These are phyloP conservation scores for Chlorodrepanis virens DNA, from an alignment of 2,113 vertebrate genomes.

Conservation along the genomic window DNA sequence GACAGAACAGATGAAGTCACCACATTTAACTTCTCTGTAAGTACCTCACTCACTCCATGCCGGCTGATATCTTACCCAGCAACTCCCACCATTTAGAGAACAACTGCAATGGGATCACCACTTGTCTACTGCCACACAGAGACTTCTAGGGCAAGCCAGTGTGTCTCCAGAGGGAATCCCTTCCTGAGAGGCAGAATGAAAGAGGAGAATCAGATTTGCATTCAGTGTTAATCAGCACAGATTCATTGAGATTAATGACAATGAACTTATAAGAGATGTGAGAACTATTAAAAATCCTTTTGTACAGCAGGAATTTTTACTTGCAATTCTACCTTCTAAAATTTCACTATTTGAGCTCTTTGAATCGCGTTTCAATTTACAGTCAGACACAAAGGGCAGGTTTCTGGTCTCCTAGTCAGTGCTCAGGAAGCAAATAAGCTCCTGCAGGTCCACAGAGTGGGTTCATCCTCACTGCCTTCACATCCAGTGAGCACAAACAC, in stretches of 20 bases:
- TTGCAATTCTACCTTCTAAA: background rate
- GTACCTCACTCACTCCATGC: background rate
- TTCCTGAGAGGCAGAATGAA: background rate
- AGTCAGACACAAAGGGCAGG: background rate
- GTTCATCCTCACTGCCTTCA: background rate
- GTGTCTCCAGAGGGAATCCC: background rate
- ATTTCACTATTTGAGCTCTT: background rate
- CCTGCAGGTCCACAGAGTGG: background rate
- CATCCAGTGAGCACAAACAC: background rate
- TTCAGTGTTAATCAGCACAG: background rate
- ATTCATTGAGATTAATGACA: background rate
- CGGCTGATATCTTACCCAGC: background rate
- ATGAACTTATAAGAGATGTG: background rate
- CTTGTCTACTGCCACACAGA: accelerated
- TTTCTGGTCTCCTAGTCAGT: background rate
- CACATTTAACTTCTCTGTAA: background rate
- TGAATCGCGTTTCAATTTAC: background rate
- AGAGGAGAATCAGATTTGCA: background rate
- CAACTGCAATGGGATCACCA: background rate
- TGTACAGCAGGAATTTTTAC: background rate
- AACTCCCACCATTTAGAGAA: background rate
- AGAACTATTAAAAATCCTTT: background rate
- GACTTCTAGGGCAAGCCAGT: background rate
- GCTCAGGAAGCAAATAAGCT: background rate
- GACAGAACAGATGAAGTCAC: background rate